Conservation (phyloP, 30 jellyfish, hydroid and myxozoan genomes). For the Chironex yamaguchii region DNA sequence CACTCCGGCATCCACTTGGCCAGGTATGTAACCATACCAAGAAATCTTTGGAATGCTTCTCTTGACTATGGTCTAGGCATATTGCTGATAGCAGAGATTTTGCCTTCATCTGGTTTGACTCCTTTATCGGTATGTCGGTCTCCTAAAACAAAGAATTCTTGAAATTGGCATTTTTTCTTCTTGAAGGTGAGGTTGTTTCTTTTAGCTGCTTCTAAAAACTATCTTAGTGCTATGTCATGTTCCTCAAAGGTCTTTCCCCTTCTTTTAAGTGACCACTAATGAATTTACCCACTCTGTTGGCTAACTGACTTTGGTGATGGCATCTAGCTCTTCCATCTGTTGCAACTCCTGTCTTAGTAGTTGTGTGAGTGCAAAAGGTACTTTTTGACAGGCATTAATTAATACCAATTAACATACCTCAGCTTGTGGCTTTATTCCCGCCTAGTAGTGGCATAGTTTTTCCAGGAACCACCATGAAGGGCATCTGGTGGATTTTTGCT, state of each 20-base stretch:
- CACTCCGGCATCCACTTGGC: constrained; percentile 35
- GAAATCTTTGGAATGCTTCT: constrained; percentile 27
- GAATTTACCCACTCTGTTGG: constrained; percentile 39
- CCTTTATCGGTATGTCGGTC: not conserved
- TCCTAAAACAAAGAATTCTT: constrained; percentile 2
- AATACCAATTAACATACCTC: too few relatives aligned
- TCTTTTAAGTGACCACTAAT: constrained; percentile 41
- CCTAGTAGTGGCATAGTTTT: too few relatives aligned
- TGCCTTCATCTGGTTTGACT: constrained; percentile 51
- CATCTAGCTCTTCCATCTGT: too few relatives aligned
- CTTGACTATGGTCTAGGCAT: constrained; percentile 43
- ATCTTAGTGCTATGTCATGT: constrained; percentile 11
- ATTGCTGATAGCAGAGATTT: constrained; percentile 9
- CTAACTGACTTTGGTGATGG: too few relatives aligned
- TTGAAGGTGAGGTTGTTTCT: not conserved
- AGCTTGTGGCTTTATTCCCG: too few relatives aligned
- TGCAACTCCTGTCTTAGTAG: too few relatives aligned
- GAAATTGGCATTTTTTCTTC: not conserved
- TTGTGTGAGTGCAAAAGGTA: too few relatives aligned
- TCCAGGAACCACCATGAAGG: too few relatives aligned
- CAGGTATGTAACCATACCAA: constrained; percentile 23
- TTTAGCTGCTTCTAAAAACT: not conserved
- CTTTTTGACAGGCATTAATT: too few relatives aligned
- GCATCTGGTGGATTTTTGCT: too few relatives aligned
- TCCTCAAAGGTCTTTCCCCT: constrained; percentile 10